Conservation (phyloP, 2,888 invertebrate species). For the Drepana falcataria region DNA sequence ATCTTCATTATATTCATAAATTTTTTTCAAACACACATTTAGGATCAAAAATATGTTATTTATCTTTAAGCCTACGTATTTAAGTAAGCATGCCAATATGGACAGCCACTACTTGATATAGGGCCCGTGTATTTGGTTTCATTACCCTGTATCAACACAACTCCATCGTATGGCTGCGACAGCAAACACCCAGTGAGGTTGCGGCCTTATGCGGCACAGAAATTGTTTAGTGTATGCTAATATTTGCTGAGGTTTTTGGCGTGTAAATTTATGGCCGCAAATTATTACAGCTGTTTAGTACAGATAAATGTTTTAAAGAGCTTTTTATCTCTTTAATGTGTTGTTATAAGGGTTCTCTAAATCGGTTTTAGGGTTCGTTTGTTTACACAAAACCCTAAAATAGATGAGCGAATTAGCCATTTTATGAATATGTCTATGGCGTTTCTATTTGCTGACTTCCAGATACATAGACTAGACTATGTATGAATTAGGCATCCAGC, state of each 20-base stretch:
- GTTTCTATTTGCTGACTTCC: no score
- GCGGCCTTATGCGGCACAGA: conserved; percentile 22
- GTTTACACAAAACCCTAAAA: not conserved
- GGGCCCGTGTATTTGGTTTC: conserved; percentile 38
- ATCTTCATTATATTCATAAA: no score
- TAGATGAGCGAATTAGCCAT: not conserved
- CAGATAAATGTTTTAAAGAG: conserved; percentile 16
- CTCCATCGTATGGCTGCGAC: conserved; percentile 17
- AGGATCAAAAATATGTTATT: no score
- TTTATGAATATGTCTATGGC: not conserved
- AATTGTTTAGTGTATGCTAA: conserved; percentile 39
- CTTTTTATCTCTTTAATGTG: conserved; percentile 7
- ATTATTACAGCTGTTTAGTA: conserved; percentile 25
- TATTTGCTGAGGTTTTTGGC: conserved; percentile 40
- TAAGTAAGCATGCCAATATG: not conserved
- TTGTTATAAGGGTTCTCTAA: conserved; percentile 11
- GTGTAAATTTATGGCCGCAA: conserved; percentile 25
- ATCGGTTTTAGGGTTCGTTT: not conserved
- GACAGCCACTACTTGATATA: conserved; percentile 6
- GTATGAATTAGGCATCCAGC: no score
- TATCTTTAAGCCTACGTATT: not conserved
- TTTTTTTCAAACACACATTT: no score
- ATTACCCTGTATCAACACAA: conserved; percentile 39
- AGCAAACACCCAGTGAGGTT: conserved; percentile 15
- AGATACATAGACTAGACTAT: no score